phyloP scores from a whole-genome alignment of 2,113 vertebrate genomes.

The Anseranas semipalmata region DNA sequence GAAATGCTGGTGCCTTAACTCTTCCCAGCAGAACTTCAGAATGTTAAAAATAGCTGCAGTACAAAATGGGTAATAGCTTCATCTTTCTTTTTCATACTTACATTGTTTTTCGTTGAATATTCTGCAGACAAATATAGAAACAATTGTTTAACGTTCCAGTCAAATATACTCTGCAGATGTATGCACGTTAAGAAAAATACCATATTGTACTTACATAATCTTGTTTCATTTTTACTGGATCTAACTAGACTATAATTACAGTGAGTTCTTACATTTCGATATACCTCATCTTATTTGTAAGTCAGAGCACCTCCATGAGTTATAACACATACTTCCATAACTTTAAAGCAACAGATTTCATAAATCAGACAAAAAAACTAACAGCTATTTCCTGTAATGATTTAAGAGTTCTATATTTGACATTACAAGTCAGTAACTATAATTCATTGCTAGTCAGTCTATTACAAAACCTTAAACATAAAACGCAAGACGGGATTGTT shows the following conservation, averaged over 20 bases:
- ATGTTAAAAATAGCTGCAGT: neutral
- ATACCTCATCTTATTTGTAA: neutral
- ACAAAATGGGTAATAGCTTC: neutral
- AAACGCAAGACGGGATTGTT: neutral
- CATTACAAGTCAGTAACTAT: neutral
- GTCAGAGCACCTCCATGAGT: neutral
- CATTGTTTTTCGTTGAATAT: slow-evolving; percentile 94
- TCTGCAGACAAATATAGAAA: slow-evolving; percentile 97
- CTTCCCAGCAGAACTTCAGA: neutral
- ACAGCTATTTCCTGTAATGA: neutral
- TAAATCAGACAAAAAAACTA: neutral
- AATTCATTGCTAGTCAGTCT: neutral
- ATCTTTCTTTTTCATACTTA: slow-evolving; percentile 77
- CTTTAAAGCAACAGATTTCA: neutral
- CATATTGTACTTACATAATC: neutral
- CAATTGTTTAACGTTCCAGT: slow-evolving; percentile 98
- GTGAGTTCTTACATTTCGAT: neutral
- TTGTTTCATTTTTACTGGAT: slow-evolving; percentile 4
- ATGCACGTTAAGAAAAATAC: slow-evolving; percentile 79
- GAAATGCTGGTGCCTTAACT: neutral
- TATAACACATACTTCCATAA: neutral
- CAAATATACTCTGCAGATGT: slow-evolving; percentile 97
- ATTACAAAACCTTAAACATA: neutral
- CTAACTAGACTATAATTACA: neutral
- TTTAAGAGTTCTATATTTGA: neutral